Base-by-base conservation (phyloP, 2,113 vertebrate species). In the Rafetus swinhoei region DNA sequence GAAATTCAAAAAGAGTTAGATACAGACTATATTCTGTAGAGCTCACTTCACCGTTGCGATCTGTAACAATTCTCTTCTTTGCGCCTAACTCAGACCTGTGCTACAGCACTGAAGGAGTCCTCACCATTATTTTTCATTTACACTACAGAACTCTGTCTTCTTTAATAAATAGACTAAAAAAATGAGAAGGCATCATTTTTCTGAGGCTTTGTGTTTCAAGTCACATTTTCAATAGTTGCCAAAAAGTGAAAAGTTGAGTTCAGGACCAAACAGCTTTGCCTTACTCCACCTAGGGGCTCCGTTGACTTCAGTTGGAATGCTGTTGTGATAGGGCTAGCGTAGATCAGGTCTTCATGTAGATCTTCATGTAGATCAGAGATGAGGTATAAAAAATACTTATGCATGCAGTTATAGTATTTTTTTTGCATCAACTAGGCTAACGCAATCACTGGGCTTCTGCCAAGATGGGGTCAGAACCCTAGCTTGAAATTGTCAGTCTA, bases 321-420 rank as follows among this genome's bases (percentile, higher is more conserved):
- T 59, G 29, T 57, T 55, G 83, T 52, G 2, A 6, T 15, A 55
- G 16, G 65, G 87, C 55, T 14, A 76, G 13, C 55, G 45, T 45
- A 45, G 45, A 45, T 45, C 45, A 45, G 45, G 45, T 45, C 45
- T 45, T 7, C 45, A 45, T 45, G 45, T 45, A 45, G 45, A 45
- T 22, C 69, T 74, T 35, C 9, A 7, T 35, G 25, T 11, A 6
- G 25, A 0, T 50, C 53, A 82, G 60, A 65, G 54, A 1, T 8
- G 14, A 84, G 60, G 85, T 92, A 72, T 91, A 88, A 55, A 13
- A 45, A 15, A 45, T 62, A 72, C 82, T 93, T 19, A 54, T 2
- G 3, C 4, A 72, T 45, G 54, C 74, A 35, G 1, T 32, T 8
- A 65, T 8, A 0, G 7, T 54, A 69, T 25, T 50, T 21, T 15